Conservation (phyloP, 2,888 invertebrate genomes). For the Thecophora atra region DNA sequence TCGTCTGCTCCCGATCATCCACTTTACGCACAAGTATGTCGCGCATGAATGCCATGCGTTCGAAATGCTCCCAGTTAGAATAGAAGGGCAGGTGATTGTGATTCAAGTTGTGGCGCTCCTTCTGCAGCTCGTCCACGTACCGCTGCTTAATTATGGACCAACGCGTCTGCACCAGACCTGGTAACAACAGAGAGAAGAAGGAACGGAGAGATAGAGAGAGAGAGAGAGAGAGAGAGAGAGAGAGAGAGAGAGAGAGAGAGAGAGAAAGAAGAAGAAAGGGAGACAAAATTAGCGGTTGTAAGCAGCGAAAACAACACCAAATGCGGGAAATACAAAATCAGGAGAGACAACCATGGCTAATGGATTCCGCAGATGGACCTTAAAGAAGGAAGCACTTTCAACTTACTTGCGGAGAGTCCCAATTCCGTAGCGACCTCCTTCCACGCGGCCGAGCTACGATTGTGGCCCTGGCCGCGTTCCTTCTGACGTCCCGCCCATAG, state of each 20-base stretch:
- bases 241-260: not conserved
- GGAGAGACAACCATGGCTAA: no score
- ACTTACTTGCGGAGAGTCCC: slow-evolving; percentile 60
- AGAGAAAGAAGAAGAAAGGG: not conserved
- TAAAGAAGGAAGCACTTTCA: no score
- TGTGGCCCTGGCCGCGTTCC: slow-evolving; percentile 56
- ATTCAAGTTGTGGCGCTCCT: slow-evolving; percentile 58
- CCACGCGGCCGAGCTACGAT: slow-evolving; percentile 61
- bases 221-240: not conserved
- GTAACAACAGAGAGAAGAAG: not conserved
- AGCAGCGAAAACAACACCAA: not conserved
- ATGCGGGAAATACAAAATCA: no score
- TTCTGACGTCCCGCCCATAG: slow-evolving; percentile 59
- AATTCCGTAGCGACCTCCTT: slow-evolving; percentile 60
- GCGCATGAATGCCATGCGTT: slow-evolving; percentile 61
- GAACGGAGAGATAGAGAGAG: not conserved
- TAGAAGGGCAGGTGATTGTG: slow-evolving; percentile 54
- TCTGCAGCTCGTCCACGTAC: slow-evolving; percentile 60
- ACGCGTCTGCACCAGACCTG: slow-evolving; percentile 60
- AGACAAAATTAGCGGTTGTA: not conserved
- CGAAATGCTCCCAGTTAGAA: slow-evolving; percentile 62
- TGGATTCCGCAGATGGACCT: no score
- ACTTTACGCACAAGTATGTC: slow-evolving; percentile 59
- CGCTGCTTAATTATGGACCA: slow-evolving; percentile 62
- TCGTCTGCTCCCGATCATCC: slow-evolving; percentile 61